Evolutionary conservation across 2,888 invertebrate species (phyloP), one percentile per base, ranked within the genome.

Genomic region (Meiosimyza decipiens): DNA sequence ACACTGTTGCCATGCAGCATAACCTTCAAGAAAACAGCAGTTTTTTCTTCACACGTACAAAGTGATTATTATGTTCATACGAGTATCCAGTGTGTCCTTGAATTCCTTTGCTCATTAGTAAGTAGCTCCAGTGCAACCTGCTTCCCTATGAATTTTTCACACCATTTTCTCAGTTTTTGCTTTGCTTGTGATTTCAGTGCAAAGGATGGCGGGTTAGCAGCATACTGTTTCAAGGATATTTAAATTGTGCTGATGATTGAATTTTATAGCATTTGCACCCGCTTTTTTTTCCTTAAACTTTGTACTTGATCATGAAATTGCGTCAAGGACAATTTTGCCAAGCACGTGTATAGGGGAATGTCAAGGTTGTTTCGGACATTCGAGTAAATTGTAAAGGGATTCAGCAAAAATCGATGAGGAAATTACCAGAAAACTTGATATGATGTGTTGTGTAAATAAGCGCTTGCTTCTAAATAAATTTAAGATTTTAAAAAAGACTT

Each of bases 251-350:
- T 52, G 62, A 71, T 63, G 63, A 54, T 62, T 72, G 64, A 49
- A 50, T 70, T 71, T 73, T 71, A 60, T 40, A 40, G 40, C 40
- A 40, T 40, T 40, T 40, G 9, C 40, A 40, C 40, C 40, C 40
- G 40, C 40, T 40, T 40, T 65, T 66, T 50, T 54, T 62, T 60
- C 47, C 47, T 60, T 63, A 49, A 72, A 73, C 67, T 67, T 69
- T 71, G 68, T 59, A 62, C 73, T 73, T 75, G 75, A 75, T 73
- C 71, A 72, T 75, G 75, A 73, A 75, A 54, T 62, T 73, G n/a
- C 7, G n/a, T 18, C 47, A 62, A 54, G 62, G 54, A 16, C 33
- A 28, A 9, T 13, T 28, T 18, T 40, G 22, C 2, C 40, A 40
- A 50, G 64, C 64, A 65, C 60, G 50, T 63, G 55, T n/a, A n/a